phyloP scores from a whole-genome alignment of 2,113 vertebrate genomes.

The Proteles cristata region DNA sequence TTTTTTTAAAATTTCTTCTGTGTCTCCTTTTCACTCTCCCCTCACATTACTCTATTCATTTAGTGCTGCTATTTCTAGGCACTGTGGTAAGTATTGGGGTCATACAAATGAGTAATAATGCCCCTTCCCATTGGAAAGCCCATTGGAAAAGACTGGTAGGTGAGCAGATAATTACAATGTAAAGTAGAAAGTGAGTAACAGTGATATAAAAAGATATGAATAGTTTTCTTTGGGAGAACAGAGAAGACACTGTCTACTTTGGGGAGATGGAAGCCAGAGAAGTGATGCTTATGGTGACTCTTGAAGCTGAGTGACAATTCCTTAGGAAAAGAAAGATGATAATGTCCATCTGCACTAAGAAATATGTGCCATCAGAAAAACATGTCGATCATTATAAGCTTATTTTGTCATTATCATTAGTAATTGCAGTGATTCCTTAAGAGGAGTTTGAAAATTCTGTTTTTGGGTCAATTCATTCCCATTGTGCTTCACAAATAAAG shows the following conservation, averaged over 20 bases:
- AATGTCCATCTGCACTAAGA: not conserved
- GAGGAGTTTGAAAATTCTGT: conserved; percentile 34
- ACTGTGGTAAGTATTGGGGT: not conserved
- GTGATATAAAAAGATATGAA: not conserved
- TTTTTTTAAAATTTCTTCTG: not conserved
- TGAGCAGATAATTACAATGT: not conserved
- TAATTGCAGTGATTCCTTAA: not conserved
- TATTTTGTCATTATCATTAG: not conserved
- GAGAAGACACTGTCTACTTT: not conserved
- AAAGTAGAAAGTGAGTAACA: not conserved
- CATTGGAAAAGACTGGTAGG: not conserved
- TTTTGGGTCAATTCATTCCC: not conserved
- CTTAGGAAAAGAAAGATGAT: not conserved
- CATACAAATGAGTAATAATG: not conserved
- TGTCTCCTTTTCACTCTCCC: not conserved
- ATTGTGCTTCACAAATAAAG: conserved; percentile 9
- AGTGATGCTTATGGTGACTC: not conserved
- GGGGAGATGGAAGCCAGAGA: not conserved
- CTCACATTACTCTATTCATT: not conserved
- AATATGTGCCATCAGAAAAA: not conserved
- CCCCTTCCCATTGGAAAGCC: not conserved
- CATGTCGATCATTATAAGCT: not conserved
- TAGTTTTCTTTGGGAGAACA: not conserved
- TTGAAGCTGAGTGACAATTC: not conserved
- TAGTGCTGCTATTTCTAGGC: not conserved